Base-by-base conservation (phyloP, 1,140 invertebrate species). In the Mycetomoellerius zeteki region DNA sequence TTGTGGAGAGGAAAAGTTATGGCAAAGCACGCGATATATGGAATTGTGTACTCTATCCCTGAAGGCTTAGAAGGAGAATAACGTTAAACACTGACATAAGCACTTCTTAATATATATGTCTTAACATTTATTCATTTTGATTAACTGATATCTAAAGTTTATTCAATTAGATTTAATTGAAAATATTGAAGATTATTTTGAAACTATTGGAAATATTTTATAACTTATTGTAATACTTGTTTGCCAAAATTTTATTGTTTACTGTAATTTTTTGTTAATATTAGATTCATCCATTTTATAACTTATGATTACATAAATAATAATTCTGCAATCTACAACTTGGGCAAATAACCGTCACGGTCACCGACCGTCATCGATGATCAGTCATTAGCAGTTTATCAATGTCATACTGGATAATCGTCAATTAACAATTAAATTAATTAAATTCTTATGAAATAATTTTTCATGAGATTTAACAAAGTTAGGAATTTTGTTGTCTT, bases 181-280 rank as follows among this genome's bases (percentile, higher is more conserved):
- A 16, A 76, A 43, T 24, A 24, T 16, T 4, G 10, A 19, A 5
- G 2, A 14, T 37, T 76, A 1, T 21, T 54, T 54, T 30, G 71
- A 16, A 10, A 16, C 7, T 65, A 80, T 37, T 24, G 12, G 10
- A 58, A 77, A 30, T 16, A 33, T 65, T 78, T 78, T 27, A 60
- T 76, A 62, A 77, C n/a, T 77, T 64, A 76, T 43, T 65, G 37
- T 78, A 77, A 64, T 30, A n/a, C 10, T 77, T 73, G 1, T 76
- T 77, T 77, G 33, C 14, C 16, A 27, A 77, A 77, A 77, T 77
- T 76, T 76, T 76, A 75, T 58, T 33, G 56, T 43, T 75, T 58
- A 75, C 37, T 78, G 73, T 77, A 62, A 56, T 21, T 64, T 77
- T 77, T 62, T 19, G 21, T 43, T 60, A 72, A 27, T 60, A 27